A percentile compares a stretch with the other conserved stretches of the same genome.
Conservation (phyloP, 2,888 invertebrate genomes). For the Epirrhoe alternata region DNA sequence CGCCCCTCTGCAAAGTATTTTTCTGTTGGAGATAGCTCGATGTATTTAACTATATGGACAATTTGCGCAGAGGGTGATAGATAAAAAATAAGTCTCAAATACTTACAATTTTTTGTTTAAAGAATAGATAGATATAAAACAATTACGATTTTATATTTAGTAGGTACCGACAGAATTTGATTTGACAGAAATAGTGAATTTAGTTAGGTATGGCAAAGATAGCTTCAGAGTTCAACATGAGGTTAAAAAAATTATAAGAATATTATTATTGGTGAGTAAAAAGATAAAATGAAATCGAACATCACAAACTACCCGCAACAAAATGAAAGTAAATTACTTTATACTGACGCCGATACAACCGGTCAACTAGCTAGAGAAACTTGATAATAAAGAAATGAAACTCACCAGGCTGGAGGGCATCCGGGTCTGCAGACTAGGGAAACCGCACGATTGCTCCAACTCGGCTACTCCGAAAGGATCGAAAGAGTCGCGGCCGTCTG, state of each 20-base stretch:
- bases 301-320: conserved; percentile 18
- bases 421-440: conserved; percentile 46
- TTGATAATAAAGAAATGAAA: conserved; percentile 37
- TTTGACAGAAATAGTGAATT: too few species aligned
- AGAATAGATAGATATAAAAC: not conserved
- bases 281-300: not conserved
- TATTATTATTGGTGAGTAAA: not conserved
- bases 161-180: too few species aligned
- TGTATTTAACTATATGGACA: conserved; percentile 1
- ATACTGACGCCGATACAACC: conserved; percentile 47
- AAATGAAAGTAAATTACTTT: conserved; percentile 1
- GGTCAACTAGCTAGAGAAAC: conserved; percentile 36
- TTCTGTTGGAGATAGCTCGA: not conserved
- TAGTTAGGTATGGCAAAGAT: too few species aligned
- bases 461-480: conserved; percentile 42
- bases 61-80: not conserved
- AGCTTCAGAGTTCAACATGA: not conserved
- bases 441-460: conserved; percentile 62
- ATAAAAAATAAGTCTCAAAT: too few species aligned
- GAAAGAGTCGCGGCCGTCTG: conserved; percentile 45
- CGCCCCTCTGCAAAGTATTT: not conserved
- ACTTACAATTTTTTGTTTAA: not conserved
- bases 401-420: conserved; percentile 61
- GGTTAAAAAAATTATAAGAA: not conserved
- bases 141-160: not conserved